These are phyloP conservation scores for Volucella zonaria DNA, from an alignment of 2,888 invertebrate genomes.

Conservation along the genomic window DNA sequence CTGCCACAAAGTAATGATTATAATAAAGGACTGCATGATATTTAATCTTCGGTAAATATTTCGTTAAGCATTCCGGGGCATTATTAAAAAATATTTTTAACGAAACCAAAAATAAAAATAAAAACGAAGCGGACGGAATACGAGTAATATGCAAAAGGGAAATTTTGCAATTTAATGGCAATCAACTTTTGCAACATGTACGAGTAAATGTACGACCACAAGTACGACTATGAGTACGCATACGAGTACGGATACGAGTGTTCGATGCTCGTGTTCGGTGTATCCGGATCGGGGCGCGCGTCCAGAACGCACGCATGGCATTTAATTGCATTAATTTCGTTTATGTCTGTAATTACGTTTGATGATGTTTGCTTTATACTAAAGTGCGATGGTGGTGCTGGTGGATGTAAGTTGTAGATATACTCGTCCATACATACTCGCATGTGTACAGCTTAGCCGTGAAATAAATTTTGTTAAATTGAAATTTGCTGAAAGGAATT, in stretches of 20 bases:
- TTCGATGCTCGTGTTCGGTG: no score
- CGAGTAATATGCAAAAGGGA: slow-evolving; percentile 31
- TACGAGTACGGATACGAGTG: background rate
- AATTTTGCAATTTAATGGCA: slow-evolving; percentile 61
- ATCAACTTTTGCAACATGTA: slow-evolving; percentile 54
- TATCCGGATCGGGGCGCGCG: background rate
- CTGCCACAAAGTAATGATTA: slow-evolving; percentile 45
- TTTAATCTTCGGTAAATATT: slow-evolving; percentile 67
- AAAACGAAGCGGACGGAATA: slow-evolving; percentile 18
- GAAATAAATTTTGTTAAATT: slow-evolving; percentile 66
- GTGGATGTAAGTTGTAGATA: background rate
- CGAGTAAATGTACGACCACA: background rate
- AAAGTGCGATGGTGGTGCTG: slow-evolving; percentile 10
- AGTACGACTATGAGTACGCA: no score
- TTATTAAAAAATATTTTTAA: slow-evolving; percentile 70
- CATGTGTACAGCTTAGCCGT: slow-evolving; percentile 24
- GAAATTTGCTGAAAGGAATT: slow-evolving; percentile 56
- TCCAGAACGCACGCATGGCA: slow-evolving; percentile 22
- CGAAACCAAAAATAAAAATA: slow-evolving; percentile 24
- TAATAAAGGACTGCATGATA: slow-evolving; percentile 60
- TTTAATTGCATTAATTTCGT: slow-evolving; percentile 71
- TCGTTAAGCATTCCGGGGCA: slow-evolving; percentile 34
- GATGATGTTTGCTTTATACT: slow-evolving; percentile 40
- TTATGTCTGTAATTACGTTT: slow-evolving; percentile 69
- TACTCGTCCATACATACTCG: background rate